Evolutionary conservation across 2,888 invertebrate genomes (phyloP).

Genomic region (Drosophila buzzatii): DNA sequence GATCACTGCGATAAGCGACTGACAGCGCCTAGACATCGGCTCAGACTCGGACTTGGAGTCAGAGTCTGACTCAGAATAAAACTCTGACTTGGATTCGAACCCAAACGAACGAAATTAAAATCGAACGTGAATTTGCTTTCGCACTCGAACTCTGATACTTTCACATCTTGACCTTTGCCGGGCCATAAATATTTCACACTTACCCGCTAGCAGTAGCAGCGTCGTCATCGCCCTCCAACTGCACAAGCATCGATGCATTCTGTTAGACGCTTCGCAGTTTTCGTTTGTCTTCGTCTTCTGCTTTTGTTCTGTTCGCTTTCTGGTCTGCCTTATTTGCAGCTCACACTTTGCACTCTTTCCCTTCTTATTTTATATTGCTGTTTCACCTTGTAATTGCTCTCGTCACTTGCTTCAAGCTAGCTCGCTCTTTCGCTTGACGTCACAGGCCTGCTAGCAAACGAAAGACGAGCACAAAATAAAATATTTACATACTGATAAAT

Average conservation of each 20-base stretch:
- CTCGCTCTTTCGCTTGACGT: slow-evolving; percentile 4
- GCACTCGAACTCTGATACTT: slow-evolving; percentile 6
- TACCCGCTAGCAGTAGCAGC: slow-evolving; percentile 59
- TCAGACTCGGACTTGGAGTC: neutral
- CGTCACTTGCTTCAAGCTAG: slow-evolving; percentile 10
- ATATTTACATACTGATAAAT: slow-evolving; percentile 17
- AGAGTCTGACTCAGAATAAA: neutral
- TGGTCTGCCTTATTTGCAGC: slow-evolving; percentile 8
- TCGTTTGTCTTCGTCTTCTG: slow-evolving; percentile 10
- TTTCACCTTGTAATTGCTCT: slow-evolving; percentile 22
- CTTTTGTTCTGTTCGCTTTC: slow-evolving; percentile 11
- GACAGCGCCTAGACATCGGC: neutral
- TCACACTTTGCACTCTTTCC: slow-evolving; percentile 30
- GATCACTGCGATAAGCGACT: slow-evolving; percentile 35
- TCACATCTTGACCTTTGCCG: slow-evolving; percentile 3
- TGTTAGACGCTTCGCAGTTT: slow-evolving; percentile 17
- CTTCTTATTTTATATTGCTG: neutral
- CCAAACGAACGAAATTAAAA: neutral
- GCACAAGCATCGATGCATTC: slow-evolving; percentile 55
- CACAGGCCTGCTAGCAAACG: neutral
- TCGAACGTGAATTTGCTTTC: neutral
- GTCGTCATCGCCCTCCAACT: slow-evolving; percentile 46
- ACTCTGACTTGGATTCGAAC: slow-evolving; percentile 1
- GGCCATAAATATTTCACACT: slow-evolving; percentile 37
- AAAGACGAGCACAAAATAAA: neutral